A percentile compares a stretch with the other conserved stretches of the same genome.
Evolutionary conservation across 1,140 invertebrate genomes (phyloP).

Genomic region (Hypsibius dujardini): DNA sequence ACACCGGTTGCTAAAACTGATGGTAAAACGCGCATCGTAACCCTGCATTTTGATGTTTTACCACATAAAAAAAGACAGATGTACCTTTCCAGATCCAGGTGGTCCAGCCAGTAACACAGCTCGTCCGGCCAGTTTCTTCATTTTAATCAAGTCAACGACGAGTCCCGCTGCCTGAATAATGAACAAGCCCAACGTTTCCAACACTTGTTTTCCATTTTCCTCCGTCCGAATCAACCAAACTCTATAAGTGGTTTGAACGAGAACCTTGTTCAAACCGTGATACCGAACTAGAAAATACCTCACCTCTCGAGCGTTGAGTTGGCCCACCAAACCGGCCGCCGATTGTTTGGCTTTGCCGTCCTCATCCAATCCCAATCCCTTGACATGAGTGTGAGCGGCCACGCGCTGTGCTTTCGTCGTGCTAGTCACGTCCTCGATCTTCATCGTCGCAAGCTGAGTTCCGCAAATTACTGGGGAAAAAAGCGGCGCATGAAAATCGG

Average conservation of each 20-base stretch:
- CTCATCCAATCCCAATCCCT: conserved; percentile 83
- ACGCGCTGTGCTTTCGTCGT: conserved; percentile 90
- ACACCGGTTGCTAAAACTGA: too few species aligned
- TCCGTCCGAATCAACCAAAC: conserved; percentile 19
- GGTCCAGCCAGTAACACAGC: conserved; percentile 87
- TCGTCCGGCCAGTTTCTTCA: conserved; percentile 93
- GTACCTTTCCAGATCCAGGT: conserved; percentile 84
- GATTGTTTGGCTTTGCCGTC: conserved; percentile 65
- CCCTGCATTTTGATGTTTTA: too few species aligned
- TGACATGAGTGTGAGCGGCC: conserved; percentile 86
- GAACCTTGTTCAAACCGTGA: too few species aligned
- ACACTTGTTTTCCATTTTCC: too few species aligned
- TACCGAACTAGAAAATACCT: too few species aligned
- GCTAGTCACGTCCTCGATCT: conserved; percentile 96
- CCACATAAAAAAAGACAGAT: too few species aligned
- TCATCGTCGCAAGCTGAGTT: conserved; percentile 57
- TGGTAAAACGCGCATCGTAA: too few species aligned
- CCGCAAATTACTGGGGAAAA: too few species aligned
- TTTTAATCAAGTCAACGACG: conserved; percentile 85
- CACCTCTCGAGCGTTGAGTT: conserved; percentile 81
- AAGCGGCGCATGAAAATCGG: too few species aligned
- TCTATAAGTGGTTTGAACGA: background rate
- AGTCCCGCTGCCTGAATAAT: conserved; percentile 68
- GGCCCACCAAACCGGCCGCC: conserved; percentile 84
- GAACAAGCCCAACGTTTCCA: conserved; percentile 19